Evolutionary conservation across 2,888 invertebrate genomes (phyloP).

Genomic region (Phaonia tiefii): DNA sequence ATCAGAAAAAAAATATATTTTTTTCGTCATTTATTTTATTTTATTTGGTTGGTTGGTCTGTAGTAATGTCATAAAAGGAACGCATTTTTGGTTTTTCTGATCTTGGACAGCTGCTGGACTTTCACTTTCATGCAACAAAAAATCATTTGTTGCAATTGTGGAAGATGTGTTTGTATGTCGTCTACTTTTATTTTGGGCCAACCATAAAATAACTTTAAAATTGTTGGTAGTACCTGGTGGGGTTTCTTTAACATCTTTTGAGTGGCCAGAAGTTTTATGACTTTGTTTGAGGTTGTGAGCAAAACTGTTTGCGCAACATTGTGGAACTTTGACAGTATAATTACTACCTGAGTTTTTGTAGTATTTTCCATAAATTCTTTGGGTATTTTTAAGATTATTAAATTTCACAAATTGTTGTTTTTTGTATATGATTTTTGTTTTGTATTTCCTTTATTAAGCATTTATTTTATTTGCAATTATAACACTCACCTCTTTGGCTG

Average conservation of each 20-base stretch:
- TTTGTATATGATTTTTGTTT: background rate
- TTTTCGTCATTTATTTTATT: background rate
- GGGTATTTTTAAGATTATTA: background rate
- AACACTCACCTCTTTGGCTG: background rate
- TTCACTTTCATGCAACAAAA: constrained; percentile 66
- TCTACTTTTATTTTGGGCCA: background rate
- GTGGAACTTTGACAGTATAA: constrained; percentile 4
- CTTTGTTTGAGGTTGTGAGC: background rate
- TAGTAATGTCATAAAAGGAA: constrained; percentile 62
- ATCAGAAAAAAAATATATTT: constrained; percentile 17
- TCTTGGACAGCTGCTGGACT: constrained; percentile 57
- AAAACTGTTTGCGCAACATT: background rate
- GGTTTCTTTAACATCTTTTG: constrained; percentile 10
- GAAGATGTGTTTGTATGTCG: background rate
- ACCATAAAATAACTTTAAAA: background rate
- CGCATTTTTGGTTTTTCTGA: constrained; percentile 29
- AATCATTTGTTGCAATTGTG: constrained; percentile 60
- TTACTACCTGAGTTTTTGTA: background rate
- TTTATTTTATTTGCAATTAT: background rate
- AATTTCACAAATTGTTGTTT: constrained; percentile 1
- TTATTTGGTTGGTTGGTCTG: constrained; percentile 36
- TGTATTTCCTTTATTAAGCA: background rate
- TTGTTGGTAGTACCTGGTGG: background rate
- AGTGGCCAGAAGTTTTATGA: constrained; percentile 5
- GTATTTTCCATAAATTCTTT: too few relatives aligned